Percentiles rank a stretch among this genome's conserved stretches.
Evolutionary conservation across 2,797 vertebrate genomes (phyloP).

Genomic region (Lithobates sylvaticus): DNA sequence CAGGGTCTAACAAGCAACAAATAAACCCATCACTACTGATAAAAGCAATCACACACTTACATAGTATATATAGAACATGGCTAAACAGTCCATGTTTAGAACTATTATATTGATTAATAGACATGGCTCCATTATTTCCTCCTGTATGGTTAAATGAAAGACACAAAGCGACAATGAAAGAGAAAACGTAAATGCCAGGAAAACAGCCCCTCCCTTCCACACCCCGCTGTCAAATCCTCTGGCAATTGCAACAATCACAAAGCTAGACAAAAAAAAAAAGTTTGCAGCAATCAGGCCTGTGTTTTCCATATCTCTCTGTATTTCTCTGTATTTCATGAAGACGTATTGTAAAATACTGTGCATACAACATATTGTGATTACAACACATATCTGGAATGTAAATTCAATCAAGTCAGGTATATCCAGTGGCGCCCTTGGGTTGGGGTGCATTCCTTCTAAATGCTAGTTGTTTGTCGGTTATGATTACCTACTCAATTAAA

Average conservation of each 20-base stretch:
- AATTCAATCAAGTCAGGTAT: too few species aligned
- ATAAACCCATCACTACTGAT: conserved; percentile 28
- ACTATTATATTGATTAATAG: background rate
- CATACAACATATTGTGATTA: background rate
- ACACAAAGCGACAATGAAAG: background rate
- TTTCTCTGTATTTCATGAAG: background rate
- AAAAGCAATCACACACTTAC: background rate
- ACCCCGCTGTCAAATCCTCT: conserved; percentile 40
- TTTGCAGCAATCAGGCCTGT: conserved; percentile 1
- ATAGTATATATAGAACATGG: background rate
- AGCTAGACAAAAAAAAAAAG: background rate
- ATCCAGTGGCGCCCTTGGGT: too few species aligned
- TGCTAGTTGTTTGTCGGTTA: too few species aligned
- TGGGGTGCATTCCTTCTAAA: too few species aligned
- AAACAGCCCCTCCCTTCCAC: conserved; percentile 28
- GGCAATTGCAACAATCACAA: conserved; percentile 22
- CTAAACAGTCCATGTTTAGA: background rate
- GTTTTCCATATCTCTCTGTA: background rate
- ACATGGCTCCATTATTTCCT: background rate
- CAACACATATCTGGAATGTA: too few species aligned
- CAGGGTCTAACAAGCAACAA: conserved; percentile 5
- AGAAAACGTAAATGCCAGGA: conserved; percentile 13
- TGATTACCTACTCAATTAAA: too few species aligned
- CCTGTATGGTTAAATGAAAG: background rate
- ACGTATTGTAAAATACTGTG: background rate